phyloP scores from a whole-genome alignment of 2,797 vertebrate genomes.

The Zonotrichia albicollis region DNA sequence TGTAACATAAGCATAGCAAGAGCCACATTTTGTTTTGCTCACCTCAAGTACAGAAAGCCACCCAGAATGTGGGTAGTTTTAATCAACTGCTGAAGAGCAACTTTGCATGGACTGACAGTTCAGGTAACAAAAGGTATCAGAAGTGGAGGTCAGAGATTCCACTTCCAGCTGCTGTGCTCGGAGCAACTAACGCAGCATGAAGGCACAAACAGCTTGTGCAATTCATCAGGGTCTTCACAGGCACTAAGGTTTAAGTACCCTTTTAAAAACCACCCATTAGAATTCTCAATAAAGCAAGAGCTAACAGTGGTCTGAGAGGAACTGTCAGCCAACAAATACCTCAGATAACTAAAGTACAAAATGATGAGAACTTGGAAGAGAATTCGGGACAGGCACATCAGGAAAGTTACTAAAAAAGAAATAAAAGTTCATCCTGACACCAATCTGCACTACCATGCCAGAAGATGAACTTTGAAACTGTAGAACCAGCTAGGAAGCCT shows the following conservation, averaged over 20 bases:
- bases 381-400: background rate
- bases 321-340: background rate
- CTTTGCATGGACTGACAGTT: background rate
- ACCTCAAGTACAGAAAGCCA: background rate
- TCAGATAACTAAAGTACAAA: background rate
- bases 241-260: background rate
- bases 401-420: background rate
- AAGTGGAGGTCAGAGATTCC: background rate
- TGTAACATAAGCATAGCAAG: accelerated
- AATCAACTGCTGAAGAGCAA: background rate
- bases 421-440: background rate
- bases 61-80: background rate
- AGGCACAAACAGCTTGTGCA: background rate
- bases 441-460: background rate
- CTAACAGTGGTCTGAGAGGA: background rate
- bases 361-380: background rate
- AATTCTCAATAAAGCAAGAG: background rate
- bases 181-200: background rate
- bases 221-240: background rate
- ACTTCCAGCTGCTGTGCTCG: background rate
- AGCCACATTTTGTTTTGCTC: background rate
- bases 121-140: background rate
- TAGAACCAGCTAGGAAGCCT: background rate
- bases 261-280: background rate
- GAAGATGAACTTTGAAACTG: background rate